These are phyloP conservation scores for Leptosomus discolor DNA, from an alignment of 2,113 vertebrate species.

Conservation along the genomic window DNA sequence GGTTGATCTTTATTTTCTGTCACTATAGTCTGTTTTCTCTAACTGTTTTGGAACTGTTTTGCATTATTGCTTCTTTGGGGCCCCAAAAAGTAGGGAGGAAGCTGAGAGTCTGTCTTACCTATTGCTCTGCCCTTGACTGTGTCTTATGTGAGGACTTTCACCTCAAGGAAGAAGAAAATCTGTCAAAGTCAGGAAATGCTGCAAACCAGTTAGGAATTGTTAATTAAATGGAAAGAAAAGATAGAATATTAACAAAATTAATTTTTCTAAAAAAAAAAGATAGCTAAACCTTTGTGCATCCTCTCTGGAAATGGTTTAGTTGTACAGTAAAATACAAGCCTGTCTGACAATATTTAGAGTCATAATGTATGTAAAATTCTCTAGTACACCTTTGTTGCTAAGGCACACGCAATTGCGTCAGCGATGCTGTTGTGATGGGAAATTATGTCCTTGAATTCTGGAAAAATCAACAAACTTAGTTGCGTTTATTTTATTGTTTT, in stretches of 20 bases:
- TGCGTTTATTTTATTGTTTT: not conserved
- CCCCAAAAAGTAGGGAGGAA: not conserved
- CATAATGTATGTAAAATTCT: conserved; percentile 34
- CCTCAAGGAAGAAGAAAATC: not conserved
- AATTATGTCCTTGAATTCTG: conserved; percentile 22
- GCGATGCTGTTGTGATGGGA: not conserved
- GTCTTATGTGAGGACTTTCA: not conserved
- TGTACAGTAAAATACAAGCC: not conserved
- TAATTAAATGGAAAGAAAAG: conserved; percentile 50
- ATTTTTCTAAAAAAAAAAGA: not conserved
- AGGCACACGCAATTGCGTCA: conserved; percentile 1
- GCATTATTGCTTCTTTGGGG: not conserved
- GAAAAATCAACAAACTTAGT: not conserved
- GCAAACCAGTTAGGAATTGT: not conserved
- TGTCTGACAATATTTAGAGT: conserved; percentile 28
- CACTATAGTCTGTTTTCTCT: not conserved
- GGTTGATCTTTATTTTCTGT: not conserved
- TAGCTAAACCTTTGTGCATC: conserved; percentile 7
- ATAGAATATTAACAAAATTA: not conserved
- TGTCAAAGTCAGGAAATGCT: conserved; percentile 2
- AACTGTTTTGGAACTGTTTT: not conserved
- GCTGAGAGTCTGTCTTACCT: not conserved
- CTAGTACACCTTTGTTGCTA: conserved; percentile 55
- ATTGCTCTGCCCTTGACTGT: conserved; percentile 27
- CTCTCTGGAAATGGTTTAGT: not conserved